A percentile compares a stretch with the other conserved stretches of the same genome.
These are phyloP conservation scores for Cairina moschata DNA, from an alignment of 2,113 vertebrate genomes.

Conservation along the genomic window DNA sequence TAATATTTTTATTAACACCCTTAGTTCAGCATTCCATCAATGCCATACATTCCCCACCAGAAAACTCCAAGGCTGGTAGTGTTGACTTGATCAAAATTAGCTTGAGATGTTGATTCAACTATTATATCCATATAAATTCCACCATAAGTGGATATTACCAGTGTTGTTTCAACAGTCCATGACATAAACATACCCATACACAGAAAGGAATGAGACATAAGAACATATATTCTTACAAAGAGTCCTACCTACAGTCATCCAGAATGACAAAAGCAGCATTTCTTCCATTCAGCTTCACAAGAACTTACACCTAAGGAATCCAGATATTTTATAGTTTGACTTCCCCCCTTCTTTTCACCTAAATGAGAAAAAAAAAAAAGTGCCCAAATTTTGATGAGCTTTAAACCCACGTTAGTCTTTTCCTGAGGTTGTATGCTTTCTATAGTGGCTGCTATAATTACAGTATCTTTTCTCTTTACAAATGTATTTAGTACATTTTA, in stretches of 20 bases:
- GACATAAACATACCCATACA: neutral
- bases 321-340: neutral
- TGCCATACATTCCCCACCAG: neutral
- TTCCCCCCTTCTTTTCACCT: no score
- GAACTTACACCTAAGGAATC: neutral
- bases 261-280: neutral
- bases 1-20: neutral
- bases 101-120: neutral
- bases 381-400: neutral
- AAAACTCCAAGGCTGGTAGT: neutral
- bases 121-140: neutral
- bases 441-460: neutral
- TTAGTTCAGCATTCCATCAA: neutral
- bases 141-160: neutral
- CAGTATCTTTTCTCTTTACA: neutral
- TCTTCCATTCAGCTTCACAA: neutral
- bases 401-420: neutral
- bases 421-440: neutral
- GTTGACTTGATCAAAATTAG: neutral
- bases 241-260: neutral
- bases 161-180: neutral
- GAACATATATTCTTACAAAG: neutral
- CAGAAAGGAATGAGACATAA: neutral
- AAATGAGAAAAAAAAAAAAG: neutral
- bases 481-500: neutral